Evolutionary conservation across 2,797 vertebrate genomes (phyloP), one percentile per base, ranked within the genome.

Genomic region (Aphelocoma californica): DNA sequence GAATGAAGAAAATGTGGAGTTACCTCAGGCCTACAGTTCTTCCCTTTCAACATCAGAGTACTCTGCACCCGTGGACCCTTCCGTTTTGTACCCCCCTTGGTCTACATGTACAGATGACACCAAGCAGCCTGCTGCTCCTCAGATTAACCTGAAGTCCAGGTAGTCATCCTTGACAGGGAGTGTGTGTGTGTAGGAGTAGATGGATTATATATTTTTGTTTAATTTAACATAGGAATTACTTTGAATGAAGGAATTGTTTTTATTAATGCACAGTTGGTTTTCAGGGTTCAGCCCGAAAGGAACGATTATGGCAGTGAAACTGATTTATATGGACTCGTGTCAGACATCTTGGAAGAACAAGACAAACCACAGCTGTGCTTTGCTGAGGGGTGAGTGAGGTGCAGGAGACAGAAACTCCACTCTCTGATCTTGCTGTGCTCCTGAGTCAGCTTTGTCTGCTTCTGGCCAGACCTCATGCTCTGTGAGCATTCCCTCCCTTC

Each of bases 271-370:
- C 54, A 19, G n/a, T 90, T 95, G 45, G 5, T 93, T 96, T 96
- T 47, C 97, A 99, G 99, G 97, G 98, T 98, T 97, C 97, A 97
- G 38, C 88, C 94, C 25, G 98, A 99, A 96, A 97, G 96, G 94
- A 97, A 94, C 75, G 98, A 98, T 84, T 98, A 97, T 98, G 99
- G 98, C 78, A 98, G 98, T 95, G 99, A 99, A 97, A 97, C 98
- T 91, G 99, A 99, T 97, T 98, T 99, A 23, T 98, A 99, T 95
- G 98, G 98, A 88, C 98, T 99, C 21, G 99, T 99, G 86, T 99
- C 99, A 92, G 98, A 98, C 95, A 99, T 99, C 97, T 97, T 99
- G 96, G 99, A 99, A 92, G 99, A 99, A 82, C 97, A 98, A 94
- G 98, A 99, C 82, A 98, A 98, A 80, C 92, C 97, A 32, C 98